Evolutionary conservation across 1,140 invertebrate genomes (phyloP).

Genomic region (Megathymus violae): DNA sequence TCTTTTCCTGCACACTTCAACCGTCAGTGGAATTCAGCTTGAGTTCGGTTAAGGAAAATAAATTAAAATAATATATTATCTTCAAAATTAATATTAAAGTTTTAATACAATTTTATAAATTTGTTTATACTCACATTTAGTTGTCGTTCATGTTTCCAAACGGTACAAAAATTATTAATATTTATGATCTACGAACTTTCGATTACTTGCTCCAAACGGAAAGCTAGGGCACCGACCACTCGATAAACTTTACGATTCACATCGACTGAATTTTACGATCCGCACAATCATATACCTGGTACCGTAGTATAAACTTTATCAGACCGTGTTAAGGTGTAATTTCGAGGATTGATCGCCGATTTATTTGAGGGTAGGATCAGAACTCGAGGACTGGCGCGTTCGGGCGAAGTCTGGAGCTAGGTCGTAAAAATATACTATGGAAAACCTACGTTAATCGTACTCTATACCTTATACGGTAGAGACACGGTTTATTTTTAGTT

Average conservation of each 20-base stretch:
- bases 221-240: conserved; percentile 18
- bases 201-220: conserved; percentile 21
- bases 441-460: too few relatives aligned
- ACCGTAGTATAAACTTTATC: conserved; percentile 37
- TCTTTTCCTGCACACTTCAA: too few relatives aligned
- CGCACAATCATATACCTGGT: conserved; percentile 27
- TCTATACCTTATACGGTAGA: neutral
- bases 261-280: conserved; percentile 41
- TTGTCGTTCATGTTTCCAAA: neutral
- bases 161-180: conserved; percentile 11
- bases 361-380: conserved; percentile 24
- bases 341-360: conserved; percentile 30
- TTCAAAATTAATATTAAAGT: too few relatives aligned
- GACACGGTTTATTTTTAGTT: neutral
- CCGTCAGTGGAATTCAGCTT: too few relatives aligned
- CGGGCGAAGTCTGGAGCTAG: conserved; percentile 12
- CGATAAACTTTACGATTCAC: conserved; percentile 42
- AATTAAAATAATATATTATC: too few relatives aligned
- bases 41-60: too few relatives aligned
- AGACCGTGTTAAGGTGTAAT: conserved; percentile 35
- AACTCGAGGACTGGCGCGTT: conserved; percentile 22
- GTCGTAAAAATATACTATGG: neutral
- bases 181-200: neutral
- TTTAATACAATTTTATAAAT: neutral
- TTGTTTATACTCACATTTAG: neutral